Base-by-base conservation (phyloP, 2,113 vertebrate genomes). In the Aramus guarauna region DNA sequence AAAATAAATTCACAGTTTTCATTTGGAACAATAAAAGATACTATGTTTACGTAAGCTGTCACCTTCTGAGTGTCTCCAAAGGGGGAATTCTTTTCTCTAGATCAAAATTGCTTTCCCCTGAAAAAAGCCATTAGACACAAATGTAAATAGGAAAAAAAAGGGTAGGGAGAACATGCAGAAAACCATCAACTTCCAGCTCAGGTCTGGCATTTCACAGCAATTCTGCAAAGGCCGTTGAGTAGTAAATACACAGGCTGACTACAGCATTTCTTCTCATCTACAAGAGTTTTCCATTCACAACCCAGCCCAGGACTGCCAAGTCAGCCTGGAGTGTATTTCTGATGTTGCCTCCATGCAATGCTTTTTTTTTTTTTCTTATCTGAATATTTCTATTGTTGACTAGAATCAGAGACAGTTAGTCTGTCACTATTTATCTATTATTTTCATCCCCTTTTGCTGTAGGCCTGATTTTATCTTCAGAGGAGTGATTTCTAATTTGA, bases 211-310 rank as follows among this genome's bases (percentile, higher is more conserved):
- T 95, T 95, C 34, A 7, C 62, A 93, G 71, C 36, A 91, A 85
- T 95, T 93, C 93, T 90, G 45, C 66, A 95, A 96, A 96, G 41
- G 75, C 55, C 62, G 37, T 26, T 9, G 53, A 85, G 39, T 67
- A 93, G 55, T 77, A 96, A 95, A 87, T n/a, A 77, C n/a, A 67
- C 16, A 58, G 15, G 3, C 69, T 85, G 60, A 72, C 47, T 74
- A 66, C 7, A 34, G 29, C 37, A 53, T 74, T 85, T 78, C 71
- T 95, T 95, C 85, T 79, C 15, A 74, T 90, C 85, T 96, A 95
- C 91, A 92, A 71, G 93, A 88, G 64, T 96, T 97, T 97, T 97
- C 97, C 76, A 97, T 97, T 97, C 95, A 84, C 81, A 84, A 95
- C 59, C 55, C 77, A 90, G 76, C 29, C 2, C 48, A 75, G 68